Base-by-base conservation (phyloP, 2,888 invertebrate species). In the Pandemis cinnamomeana region DNA sequence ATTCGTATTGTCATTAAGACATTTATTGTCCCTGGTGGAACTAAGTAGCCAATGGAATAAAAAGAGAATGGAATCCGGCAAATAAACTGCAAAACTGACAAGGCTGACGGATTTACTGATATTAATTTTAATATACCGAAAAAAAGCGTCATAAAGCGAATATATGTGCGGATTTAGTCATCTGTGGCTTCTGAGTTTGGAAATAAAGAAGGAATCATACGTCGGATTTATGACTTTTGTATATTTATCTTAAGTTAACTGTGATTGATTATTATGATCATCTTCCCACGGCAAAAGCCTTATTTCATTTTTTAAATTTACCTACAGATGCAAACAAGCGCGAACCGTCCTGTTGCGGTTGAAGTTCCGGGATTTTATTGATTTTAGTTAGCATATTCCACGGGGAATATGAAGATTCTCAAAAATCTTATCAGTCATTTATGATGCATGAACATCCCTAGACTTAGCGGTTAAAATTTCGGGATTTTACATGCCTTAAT, bases 1-100 rank as follows among this genome's bases (percentile, higher is more conserved):
- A 81, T 83, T 82, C 82, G 79, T 81, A 78, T 77, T 80, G 80
- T 80, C 71, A 78, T 76, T 77, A 75, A 71, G 79, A 71, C 67
- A 78, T 78, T 81, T 80, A 81, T 81, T 81, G 79, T 77, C 71
- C 67, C 75, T 71, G 72, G 63, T 36, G 73, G 73, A 74, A 74
- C 62, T 72, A 63, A 76, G 76, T 75, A 75, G 78, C 71, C 79
- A 75, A 75, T 75, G 69, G 71, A 46, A 68, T 75, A 71, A 41
- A 67, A 77, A 77, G 76, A 77, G 78, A 79, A 71, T 61, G 77
- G 77, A 74, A 58, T 70, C 63, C 42, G 41, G 70, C 66, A 55
- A 73, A 73, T 73, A 69, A 73, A 73, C 69, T 67, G n/a, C 72
- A 48, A 69, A 60, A 60, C 60, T 66, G 73, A 70, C 73, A 70